Evolutionary conservation across 1,140 invertebrate genomes (phyloP).

Genomic region (Phymastichus coffea): DNA sequence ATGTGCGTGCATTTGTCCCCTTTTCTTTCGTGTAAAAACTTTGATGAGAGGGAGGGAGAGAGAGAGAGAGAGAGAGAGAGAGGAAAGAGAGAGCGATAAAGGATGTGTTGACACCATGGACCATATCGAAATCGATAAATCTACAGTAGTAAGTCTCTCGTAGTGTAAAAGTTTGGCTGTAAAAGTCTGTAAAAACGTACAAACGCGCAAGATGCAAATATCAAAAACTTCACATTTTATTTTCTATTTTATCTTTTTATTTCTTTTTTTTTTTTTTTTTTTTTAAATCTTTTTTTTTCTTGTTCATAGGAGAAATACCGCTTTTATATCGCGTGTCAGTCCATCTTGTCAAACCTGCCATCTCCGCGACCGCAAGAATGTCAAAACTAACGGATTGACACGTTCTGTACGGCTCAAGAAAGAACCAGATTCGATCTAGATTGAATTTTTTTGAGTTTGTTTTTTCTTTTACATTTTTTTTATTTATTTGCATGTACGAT

Average conservation of each 20-base stretch:
- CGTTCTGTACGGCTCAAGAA: not conserved
- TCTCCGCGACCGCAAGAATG: not conserved
- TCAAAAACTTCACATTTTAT: conserved; percentile 30
- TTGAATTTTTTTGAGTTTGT: not conserved
- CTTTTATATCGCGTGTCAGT: conserved; percentile 17
- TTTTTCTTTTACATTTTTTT: not conserved
- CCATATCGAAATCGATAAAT: conserved; percentile 20
- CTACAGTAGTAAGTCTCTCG: conserved; percentile 24
- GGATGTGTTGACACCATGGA: conserved; percentile 19
- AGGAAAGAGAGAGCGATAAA: conserved; percentile 1
- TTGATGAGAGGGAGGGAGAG: too few relatives aligned
- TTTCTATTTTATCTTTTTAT: conserved; percentile 1
- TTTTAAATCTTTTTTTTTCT: conserved; percentile 1
- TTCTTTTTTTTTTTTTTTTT: not conserved
- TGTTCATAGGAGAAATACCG: conserved; percentile 20
- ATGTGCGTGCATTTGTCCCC: too few relatives aligned
- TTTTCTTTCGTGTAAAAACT: too few relatives aligned
- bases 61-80: too few relatives aligned
- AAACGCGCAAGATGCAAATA: conserved; percentile 36
- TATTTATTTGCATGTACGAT: conserved; percentile 1
- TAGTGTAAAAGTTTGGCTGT: conserved; percentile 32
- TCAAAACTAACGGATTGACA: not conserved
- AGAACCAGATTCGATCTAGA: conserved; percentile 4
- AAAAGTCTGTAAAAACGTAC: conserved; percentile 39
- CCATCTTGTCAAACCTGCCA: not conserved